phyloP scores from a whole-genome alignment of 37 sponge, comb jelly and placozoan species.

The Ianthella basta region DNA sequence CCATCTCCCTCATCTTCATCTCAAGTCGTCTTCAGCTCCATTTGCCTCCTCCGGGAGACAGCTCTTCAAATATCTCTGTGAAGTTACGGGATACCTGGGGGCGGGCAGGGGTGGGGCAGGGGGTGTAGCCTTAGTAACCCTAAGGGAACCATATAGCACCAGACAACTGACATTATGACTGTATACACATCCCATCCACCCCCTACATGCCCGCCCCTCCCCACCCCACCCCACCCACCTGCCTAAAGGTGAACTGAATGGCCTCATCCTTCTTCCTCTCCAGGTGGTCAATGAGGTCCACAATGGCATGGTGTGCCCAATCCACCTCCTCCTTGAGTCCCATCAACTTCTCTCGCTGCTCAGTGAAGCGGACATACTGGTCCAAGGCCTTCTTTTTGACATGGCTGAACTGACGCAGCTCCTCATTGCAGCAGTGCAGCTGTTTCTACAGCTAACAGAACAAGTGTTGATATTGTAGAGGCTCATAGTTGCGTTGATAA shows the following conservation, averaged over 20 bases:
- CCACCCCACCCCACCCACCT: conserved; percentile 55
- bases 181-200: background rate
- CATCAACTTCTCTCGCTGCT: conserved; percentile 89
- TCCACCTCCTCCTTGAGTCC: conserved; percentile 84
- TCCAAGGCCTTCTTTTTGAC: conserved; percentile 99
- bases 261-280: conserved; percentile 94
- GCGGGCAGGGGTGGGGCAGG: background rate
- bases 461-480: too few relatives aligned
- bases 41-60: conserved; percentile 90
- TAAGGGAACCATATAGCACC: background rate
- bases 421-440: conserved; percentile 86
- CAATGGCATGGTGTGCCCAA: conserved; percentile 74
- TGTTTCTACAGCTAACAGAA: conserved; percentile 84
- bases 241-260: conserved; percentile 97
- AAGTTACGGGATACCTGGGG: conserved; percentile 91
- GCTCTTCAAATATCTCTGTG: conserved; percentile 92
- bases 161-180: background rate
- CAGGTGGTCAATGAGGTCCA: conserved; percentile 90
- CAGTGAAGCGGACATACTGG: conserved; percentile 93
- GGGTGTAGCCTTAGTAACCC: too few relatives aligned
- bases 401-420: conserved; percentile 94
- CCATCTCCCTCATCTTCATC: conserved; percentile 67
- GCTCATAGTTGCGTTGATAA: too few relatives aligned
- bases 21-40: conserved; percentile 76
- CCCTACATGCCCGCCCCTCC: background rate